Evolutionary conservation across 2,888 invertebrate genomes (phyloP), one percentile per base, ranked within the genome.

Genomic region (Aphidius colemani): DNA sequence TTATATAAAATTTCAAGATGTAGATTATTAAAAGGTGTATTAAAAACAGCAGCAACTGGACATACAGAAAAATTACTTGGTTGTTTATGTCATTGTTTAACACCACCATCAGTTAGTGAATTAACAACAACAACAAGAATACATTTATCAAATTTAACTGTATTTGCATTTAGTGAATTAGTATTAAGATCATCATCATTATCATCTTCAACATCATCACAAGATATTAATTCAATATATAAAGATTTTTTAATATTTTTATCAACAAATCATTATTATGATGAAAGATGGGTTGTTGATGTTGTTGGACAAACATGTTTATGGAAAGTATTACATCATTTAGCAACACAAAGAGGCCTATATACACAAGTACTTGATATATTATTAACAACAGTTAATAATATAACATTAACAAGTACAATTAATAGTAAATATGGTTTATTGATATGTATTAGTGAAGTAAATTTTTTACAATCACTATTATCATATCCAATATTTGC

Each of bases 1-100:
- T 86, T 95, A 18, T 96, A 93, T 82, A 91, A 92, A 74, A 86
- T 94, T 63, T 90, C 93, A 1, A 89, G 90, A 83, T 86, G 86
- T 74, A 83, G 84, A 61, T 84, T 88, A 67, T 79, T 88, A 66
- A 88, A 88, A 74, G 84, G 87, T 66, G 86, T 88, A 44, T 82
- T 88, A 43, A 88, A 88, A 75, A 85, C 89, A 73, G 88, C 89
- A 53, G 84, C 86, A 39, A 84, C 85, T 64, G 89, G 89, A 2
- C 86, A 87, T 71, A 86, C 89, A 43, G 83, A 85, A 39, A 88
- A 89, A 69, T 83, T 89, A 61, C 79, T 89, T 69, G 86, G 85
- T 68, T 88, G 87, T 72, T 84, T 89, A 44, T 85, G 85, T 63
- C 81, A 88, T 44, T 87, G 86, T 72, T 82, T 86, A 67, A 82